A percentile compares a stretch with the other conserved stretches of the same genome.
Evolutionary conservation across 2,797 vertebrate genomes (phyloP).

Genomic region (Pelobates cultripes): DNA sequence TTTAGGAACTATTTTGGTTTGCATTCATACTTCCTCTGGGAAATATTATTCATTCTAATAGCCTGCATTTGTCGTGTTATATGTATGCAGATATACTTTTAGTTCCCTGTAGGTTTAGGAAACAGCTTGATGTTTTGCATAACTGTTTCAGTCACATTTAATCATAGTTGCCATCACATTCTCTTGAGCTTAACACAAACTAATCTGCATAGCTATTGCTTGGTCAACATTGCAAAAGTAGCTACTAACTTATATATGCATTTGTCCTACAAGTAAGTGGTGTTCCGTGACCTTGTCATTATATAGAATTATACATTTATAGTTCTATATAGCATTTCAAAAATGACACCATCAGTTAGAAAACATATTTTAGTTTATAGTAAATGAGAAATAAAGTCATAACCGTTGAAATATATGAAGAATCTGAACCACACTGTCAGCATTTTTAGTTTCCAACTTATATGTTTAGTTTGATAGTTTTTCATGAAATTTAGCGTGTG

Average conservation of each 20-base stretch:
- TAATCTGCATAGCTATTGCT: constrained; percentile 65
- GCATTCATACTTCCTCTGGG: constrained; percentile 62
- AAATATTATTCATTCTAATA: constrained; percentile 58
- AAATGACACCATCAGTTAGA: neutral
- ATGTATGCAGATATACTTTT: constrained; percentile 59
- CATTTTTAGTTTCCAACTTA: neutral
- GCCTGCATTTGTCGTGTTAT: constrained; percentile 57
- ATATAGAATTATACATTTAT: neutral
- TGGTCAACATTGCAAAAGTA: constrained; percentile 56
- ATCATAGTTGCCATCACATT: constrained; percentile 64
- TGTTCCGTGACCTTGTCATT: constrained; percentile 22
- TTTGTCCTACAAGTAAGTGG: constrained; percentile 40
- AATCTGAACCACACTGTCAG: neutral
- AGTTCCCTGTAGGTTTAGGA: constrained; percentile 59
- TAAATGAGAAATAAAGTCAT: neutral
- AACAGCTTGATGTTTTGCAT: constrained; percentile 63
- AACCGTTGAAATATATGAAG: neutral
- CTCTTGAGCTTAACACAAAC: constrained; percentile 61
- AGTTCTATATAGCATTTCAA: neutral
- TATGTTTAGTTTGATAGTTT: too few relatives aligned
- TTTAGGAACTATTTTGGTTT: constrained; percentile 60
- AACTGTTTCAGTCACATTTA: constrained; percentile 68
- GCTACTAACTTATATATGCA: constrained; percentile 33
- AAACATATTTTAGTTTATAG: neutral
- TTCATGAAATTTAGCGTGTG: too few relatives aligned